Base-by-base conservation (phyloP, 2,888 invertebrate genomes). In the Callinectes sapidus region DNA sequence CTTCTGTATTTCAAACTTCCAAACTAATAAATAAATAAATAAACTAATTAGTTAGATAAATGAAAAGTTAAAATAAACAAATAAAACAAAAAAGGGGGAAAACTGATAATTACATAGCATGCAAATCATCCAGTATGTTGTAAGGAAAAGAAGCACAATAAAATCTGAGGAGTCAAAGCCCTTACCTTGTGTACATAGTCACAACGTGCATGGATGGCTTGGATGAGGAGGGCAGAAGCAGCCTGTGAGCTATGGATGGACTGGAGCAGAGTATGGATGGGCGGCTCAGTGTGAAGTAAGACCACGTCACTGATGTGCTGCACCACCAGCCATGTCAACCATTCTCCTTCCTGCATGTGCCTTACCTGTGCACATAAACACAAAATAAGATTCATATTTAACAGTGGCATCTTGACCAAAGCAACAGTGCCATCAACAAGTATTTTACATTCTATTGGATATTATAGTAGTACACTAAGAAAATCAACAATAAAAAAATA, bases 321-420 rank as follows among this genome's bases (percentile, higher is more conserved):
- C 16, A 97, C 97, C n/a, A 98, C 96, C 16, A 98, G 96, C 98
- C 98, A 98, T 0, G 97, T 97, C 92, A 98, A 96, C 95, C 97
- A 97, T 54, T 97, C 97, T 0, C 97, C 97, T 95, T 98, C 97
- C 81, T 96, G 96, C 32, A 97, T 96, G 95, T 97, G 97, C 95
- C 92, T 95, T 91, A 95, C 94, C 94, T 94, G 87, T 10, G n/a
- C 71, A 71, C 71, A 71, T n/a, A 71, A 23, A 71, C 71, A 71
- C 71, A 71, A 71, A 3, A 71, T 10, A 71, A 71, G 71, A 10
- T 71, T 71, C 28, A 28, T n/a, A 71, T 28, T n/a, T 10, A 71
- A 48, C 5, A 5, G 10, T 0, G 3, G 10, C 10, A 10, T 8
- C 3, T 48, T 48, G 10, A 48, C 48, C 3, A 8, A 5, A 8